These are phyloP conservation scores for Hypercompe scribonia DNA, from an alignment of 2,888 invertebrate genomes.

Conservation along the genomic window DNA sequence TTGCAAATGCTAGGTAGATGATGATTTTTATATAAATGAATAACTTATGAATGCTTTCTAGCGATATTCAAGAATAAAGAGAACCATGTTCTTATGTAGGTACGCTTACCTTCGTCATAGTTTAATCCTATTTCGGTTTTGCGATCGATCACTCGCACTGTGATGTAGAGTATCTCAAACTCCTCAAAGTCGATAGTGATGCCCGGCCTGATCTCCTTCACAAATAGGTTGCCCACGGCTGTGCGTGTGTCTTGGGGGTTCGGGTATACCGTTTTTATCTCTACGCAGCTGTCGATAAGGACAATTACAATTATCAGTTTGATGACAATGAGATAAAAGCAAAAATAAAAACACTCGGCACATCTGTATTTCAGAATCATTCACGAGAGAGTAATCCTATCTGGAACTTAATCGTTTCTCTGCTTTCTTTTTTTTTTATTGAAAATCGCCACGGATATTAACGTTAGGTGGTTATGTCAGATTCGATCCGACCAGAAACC, in stretches of 20 bases:
- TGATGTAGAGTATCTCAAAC: constrained; percentile 87
- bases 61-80: neutral
- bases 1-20: too few species aligned
- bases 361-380: too few species aligned
- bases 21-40: too few species aligned
- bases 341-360: too few species aligned
- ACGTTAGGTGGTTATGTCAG: too few species aligned
- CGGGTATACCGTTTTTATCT: constrained; percentile 74
- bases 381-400: too few species aligned
- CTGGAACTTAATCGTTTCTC: too few species aligned
- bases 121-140: constrained; percentile 80
- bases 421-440: too few species aligned
- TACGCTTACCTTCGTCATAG: constrained; percentile 81
- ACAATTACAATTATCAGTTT: constrained; percentile 8
- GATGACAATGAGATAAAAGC: too few species aligned
- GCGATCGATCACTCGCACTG: constrained; percentile 80
- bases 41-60: neutral
- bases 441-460: too few species aligned
- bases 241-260: constrained; percentile 57
- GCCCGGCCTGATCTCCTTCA: constrained; percentile 68
- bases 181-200: constrained; percentile 87
- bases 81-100: neutral
- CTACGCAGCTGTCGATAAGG: constrained; percentile 70
- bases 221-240: constrained; percentile 72
- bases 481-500: too few species aligned